phyloP scores from a whole-genome alignment of 2,888 invertebrate species.

The Drosophila testacea region DNA sequence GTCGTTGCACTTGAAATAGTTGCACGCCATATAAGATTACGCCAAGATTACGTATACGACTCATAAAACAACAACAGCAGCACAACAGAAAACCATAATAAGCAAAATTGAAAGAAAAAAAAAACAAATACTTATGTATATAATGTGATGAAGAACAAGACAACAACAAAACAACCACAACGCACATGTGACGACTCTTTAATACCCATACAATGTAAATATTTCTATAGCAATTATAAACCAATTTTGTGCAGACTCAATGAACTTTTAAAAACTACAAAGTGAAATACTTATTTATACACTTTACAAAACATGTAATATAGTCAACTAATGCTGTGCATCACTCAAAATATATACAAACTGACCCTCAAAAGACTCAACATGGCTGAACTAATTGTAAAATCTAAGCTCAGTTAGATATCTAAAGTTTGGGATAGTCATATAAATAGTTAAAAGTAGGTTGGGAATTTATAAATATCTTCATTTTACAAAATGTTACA shows the following conservation, averaged over 20 bases:
- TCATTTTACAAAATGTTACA: not conserved
- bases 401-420: no score
- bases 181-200: conserved; percentile 5
- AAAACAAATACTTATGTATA: conserved; percentile 8
- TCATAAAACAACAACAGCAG: conserved; percentile 48
- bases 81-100: not conserved
- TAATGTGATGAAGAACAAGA: conserved; percentile 9
- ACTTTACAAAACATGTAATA: no score
- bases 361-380: not conserved
- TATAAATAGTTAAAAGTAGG: no score
- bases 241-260: not conserved
- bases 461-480: no score
- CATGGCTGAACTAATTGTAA: no score
- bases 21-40: conserved; percentile 48
- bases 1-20: conserved; percentile 62
- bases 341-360: no score
- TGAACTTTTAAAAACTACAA: not conserved
- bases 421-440: no score
- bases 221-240: conserved; percentile 3
- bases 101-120: conserved; percentile 4
- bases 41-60: conserved; percentile 69
- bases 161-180: conserved; percentile 1
- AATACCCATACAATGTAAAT: conserved; percentile 5
- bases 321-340: not conserved
- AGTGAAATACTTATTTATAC: no score